Evolutionary conservation across 2,888 invertebrate species (phyloP).

Genomic region (Nomada goodeniana): DNA sequence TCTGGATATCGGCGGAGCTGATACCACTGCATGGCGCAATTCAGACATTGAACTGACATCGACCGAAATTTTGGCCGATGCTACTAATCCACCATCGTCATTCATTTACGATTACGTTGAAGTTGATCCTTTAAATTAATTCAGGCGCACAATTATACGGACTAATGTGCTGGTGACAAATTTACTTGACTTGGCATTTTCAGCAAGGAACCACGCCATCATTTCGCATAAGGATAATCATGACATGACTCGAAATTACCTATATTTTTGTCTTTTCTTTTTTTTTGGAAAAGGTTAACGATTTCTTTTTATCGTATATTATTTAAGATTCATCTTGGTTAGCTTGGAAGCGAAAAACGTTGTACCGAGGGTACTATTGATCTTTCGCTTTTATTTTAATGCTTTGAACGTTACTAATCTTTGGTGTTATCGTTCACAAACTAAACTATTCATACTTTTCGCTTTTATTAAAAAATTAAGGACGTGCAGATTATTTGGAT

Average conservation of each 20-base stretch:
- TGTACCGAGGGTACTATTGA: slow-evolving; percentile 7
- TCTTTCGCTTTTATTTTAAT: slow-evolving; percentile 32
- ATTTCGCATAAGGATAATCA: slow-evolving; percentile 20
- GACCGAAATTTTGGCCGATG: slow-evolving; percentile 76
- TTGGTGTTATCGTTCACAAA: slow-evolving; percentile 16
- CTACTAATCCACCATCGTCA: slow-evolving; percentile 72
- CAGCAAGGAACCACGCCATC: slow-evolving; percentile 21
- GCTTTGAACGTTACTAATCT: slow-evolving; percentile 33
- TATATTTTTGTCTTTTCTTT: slow-evolving; percentile 11
- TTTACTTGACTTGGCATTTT: slow-evolving; percentile 28
- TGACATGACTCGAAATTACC: slow-evolving; percentile 18
- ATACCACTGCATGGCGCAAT: slow-evolving; percentile 80
- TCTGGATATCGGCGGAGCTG: slow-evolving; percentile 81
- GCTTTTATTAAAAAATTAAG: neutral
- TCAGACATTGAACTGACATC: slow-evolving; percentile 75
- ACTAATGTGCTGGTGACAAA: slow-evolving; percentile 3
- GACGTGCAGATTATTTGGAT: slow-evolving; percentile 46
- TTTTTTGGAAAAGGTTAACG: neutral
- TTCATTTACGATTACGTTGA: slow-evolving; percentile 83
- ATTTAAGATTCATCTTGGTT: slow-evolving; percentile 16
- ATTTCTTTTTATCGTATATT: slow-evolving; percentile 23
- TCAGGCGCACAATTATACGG: slow-evolving; percentile 1
- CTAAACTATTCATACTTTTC: slow-evolving; percentile 13
- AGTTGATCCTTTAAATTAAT: slow-evolving; percentile 82
- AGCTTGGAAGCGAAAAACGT: slow-evolving; percentile 5